Base-by-base conservation (phyloP, 2,113 vertebrate species). In the Leucoraja erinaceus region DNA sequence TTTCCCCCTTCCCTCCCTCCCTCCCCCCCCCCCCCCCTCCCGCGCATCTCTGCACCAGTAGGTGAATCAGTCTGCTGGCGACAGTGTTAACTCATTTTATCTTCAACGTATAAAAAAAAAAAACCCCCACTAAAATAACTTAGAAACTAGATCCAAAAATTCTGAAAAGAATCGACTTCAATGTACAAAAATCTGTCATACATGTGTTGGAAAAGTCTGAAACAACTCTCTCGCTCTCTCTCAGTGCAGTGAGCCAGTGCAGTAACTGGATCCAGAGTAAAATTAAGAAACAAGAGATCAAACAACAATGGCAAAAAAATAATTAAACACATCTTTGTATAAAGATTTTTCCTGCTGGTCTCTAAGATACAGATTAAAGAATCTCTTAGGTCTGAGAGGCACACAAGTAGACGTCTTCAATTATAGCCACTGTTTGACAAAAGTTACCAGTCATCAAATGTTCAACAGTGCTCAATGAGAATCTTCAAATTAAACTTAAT, bases 291-390 rank as follows among this genome's bases (percentile, higher is more conserved):
- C 97, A 98, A 97, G 96, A 97, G 96, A 93, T 97, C 97, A 96
- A 98, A 98, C 97, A 97, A 97, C 97, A 98, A 99, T 97, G 98
- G 97, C 98, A 96, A 97, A 96, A 47, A 47, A 95, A 97, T 96
- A 96, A 95, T 97, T 97, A 90, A 98, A 98, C 97, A 95, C 96
- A 97, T 98, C 97, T 98, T 97, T 96, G 97, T 99, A 99, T 97
- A 99, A 99, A 99, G 98, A 97, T 99, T 99, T 97, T 97, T 47
- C 97, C 97, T 99, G 98, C 98, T 99, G 98, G 98, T 99, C 97
- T 98, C 98, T 95, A 97, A 97, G 96, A 96, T 96, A 97, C 96
- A 98, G 97, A 97, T 97, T 97, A 97, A 96, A 97, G 96, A 98
- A 99, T 99, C 97, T 97, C 98, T 99, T 97, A 98, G 98, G 98